Conservation (phyloP, 2,888 invertebrate species). For the Lasioglossum villosulum region DNA sequence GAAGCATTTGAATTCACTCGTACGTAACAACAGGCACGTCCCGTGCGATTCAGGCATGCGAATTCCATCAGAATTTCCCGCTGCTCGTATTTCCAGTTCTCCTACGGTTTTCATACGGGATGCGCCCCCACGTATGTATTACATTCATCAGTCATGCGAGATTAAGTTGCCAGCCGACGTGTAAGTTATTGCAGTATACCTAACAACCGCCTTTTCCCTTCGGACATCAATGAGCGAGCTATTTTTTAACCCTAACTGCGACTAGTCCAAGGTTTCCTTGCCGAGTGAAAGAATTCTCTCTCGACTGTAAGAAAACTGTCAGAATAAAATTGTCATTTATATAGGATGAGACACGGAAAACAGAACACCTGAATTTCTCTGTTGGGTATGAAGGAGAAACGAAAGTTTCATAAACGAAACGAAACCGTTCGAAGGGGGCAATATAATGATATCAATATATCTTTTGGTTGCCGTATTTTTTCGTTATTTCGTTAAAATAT, state of each 20-base stretch:
- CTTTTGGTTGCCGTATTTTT: too few relatives aligned
- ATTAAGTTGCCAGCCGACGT: slow-evolving; percentile 1
- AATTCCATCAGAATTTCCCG: not conserved
- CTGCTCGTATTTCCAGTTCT: not conserved
- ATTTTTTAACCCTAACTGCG: not conserved
- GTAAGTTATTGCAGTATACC: slow-evolving; percentile 15
- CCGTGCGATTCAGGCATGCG: not conserved
- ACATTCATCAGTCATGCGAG: not conserved
- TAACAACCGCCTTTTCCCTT: not conserved
- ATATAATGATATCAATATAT: too few relatives aligned
- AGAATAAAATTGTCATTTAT: too few relatives aligned
- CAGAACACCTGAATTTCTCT: too few relatives aligned
- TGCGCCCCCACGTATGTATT: not conserved
- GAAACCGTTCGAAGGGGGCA: too few relatives aligned
- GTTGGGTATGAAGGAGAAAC: too few relatives aligned
- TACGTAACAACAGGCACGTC: not conserved
- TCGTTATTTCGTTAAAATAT: too few relatives aligned
- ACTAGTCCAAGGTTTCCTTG: not conserved
- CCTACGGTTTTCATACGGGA: not conserved
- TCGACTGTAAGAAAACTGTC: too few relatives aligned
- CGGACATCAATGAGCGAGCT: not conserved
- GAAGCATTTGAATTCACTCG: not conserved
- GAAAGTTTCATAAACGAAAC: too few relatives aligned
- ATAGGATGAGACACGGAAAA: too few relatives aligned
- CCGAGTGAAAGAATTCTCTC: not conserved